A percentile compares a stretch with the other conserved stretches of the same genome.
Conservation (phyloP, 2,888 invertebrate species). For the Diogma glabrata region DNA sequence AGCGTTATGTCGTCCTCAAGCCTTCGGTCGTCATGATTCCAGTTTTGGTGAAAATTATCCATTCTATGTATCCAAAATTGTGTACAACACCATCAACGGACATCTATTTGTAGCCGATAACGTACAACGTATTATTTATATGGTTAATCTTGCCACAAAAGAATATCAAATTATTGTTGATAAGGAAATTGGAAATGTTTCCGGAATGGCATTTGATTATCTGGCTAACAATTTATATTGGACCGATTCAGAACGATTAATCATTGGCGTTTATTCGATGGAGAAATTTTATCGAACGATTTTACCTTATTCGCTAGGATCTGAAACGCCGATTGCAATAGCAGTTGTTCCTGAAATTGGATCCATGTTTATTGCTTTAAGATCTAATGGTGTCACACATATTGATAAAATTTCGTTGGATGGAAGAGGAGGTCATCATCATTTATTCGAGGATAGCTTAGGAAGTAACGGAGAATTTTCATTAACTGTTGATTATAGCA, state of each 20-base stretch:
- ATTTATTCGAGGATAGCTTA: slow-evolving; percentile 31
- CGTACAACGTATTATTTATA: slow-evolving; percentile 35
- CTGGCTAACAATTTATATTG: slow-evolving; percentile 63
- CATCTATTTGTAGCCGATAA: slow-evolving; percentile 41
- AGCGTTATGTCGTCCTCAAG: slow-evolving; percentile 50
- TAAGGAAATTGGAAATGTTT: slow-evolving; percentile 39
- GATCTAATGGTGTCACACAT: slow-evolving; percentile 36
- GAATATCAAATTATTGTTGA: slow-evolving; percentile 28
- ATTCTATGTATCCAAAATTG: slow-evolving; percentile 50
- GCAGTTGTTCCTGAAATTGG: slow-evolving; percentile 42
- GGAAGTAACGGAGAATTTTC: slow-evolving; percentile 30
- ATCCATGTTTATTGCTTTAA: slow-evolving; percentile 49
- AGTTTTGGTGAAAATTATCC: slow-evolving; percentile 38
- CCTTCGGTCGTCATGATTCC: slow-evolving; percentile 52
- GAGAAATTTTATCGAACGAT: slow-evolving; percentile 45
- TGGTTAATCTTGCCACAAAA: slow-evolving; percentile 30
- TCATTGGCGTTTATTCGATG: slow-evolving; percentile 55
- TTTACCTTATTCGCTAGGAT: slow-evolving; percentile 44
- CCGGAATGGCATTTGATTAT: slow-evolving; percentile 51
- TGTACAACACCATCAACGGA: slow-evolving; percentile 49
- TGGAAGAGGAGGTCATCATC: slow-evolving; percentile 40
- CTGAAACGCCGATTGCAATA: slow-evolving; percentile 55
- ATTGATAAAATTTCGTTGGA: slow-evolving; percentile 60
- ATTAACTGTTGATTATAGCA: slow-evolving; percentile 41
- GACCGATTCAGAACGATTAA: slow-evolving; percentile 48